A percentile compares a stretch with the other conserved stretches of the same genome.
phyloP scores from a whole-genome alignment of 30 jellyfish, hydroid and myxozoan genomes.

The Pseudorhiza aurosa region DNA sequence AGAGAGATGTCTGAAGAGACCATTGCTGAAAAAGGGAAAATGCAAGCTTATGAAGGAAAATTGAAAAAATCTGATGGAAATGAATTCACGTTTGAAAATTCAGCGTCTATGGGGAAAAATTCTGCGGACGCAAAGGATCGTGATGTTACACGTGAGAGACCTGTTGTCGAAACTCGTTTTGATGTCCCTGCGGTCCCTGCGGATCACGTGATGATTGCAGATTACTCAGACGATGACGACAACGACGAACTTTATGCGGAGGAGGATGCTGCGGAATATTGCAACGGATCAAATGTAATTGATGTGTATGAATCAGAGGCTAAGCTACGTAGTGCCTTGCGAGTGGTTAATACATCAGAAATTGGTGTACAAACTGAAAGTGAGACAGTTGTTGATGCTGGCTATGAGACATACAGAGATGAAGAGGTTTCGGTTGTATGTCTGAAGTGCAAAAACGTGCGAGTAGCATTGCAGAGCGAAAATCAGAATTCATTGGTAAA shows the following conservation, averaged over 20 bases:
- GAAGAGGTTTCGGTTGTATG: constrained; percentile 79
- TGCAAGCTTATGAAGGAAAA: neutral
- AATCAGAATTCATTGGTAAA: constrained; percentile 61
- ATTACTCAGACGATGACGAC: constrained; percentile 29
- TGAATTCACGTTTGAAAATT: neutral
- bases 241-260: neutral
- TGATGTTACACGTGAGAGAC: neutral
- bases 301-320: constrained; percentile 33
- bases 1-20: neutral
- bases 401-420: constrained; percentile 34
- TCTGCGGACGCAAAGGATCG: neutral
- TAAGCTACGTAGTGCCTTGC: neutral
- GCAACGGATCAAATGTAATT: neutral
- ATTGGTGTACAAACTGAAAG: constrained; percentile 37
- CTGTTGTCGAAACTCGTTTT: neutral
- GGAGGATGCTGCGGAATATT: neutral
- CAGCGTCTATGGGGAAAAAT: too few species aligned
- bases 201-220: constrained; percentile 29
- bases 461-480: constrained; percentile 64
- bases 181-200: constrained; percentile 41
- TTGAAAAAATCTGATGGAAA: neutral
- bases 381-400: neutral
- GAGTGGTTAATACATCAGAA: neutral
- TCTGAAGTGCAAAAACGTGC: constrained; percentile 55
- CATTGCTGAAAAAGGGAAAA: neutral